phyloP scores from a whole-genome alignment of 2,888 invertebrate genomes.

The Steinernema hermaphroditum region DNA sequence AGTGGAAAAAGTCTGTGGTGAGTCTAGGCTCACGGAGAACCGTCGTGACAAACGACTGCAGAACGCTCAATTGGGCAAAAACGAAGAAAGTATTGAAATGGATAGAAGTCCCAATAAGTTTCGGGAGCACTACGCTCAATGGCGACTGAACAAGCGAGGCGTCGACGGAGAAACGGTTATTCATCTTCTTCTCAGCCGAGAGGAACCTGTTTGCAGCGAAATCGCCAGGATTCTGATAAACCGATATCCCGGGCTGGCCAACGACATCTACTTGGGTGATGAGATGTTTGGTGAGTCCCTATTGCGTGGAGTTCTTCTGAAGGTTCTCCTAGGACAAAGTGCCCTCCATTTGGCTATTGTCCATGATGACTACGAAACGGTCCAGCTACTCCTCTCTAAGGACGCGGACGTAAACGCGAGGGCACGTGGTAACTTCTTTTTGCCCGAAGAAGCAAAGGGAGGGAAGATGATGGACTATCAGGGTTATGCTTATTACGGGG shows the following conservation, averaged over 20 bases:
- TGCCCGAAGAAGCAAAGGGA: conserved; percentile 88
- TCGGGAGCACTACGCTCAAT: conserved; percentile 77
- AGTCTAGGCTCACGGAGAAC: conserved; percentile 28
- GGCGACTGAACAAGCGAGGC: conserved; percentile 95
- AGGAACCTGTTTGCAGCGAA: conserved; percentile 80
- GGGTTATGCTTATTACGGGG: conserved; percentile 87
- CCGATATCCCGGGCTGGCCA: conserved; percentile 84
- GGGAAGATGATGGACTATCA: conserved; percentile 85
- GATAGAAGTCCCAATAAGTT: conserved; percentile 83
- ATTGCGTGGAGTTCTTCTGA: neutral
- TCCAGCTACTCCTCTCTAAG: conserved; percentile 84
- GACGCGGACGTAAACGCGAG: conserved; percentile 89
- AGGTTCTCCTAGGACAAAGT: conserved; percentile 76
- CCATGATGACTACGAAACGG: conserved; percentile 90
- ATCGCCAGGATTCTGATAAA: conserved; percentile 86
- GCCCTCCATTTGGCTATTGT: conserved; percentile 93
- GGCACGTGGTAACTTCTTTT: conserved; percentile 90
- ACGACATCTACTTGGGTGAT: conserved; percentile 94
- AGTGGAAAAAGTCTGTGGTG: conserved; percentile 74
- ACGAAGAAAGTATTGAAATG: conserved; percentile 83
- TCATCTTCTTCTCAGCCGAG: conserved; percentile 91
- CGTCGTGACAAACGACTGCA: conserved; percentile 35
- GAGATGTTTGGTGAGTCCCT: conserved; percentile 82
- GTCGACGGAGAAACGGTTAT: conserved; percentile 90
- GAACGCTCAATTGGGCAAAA: conserved; percentile 71